A percentile compares a stretch with the other conserved stretches of the same genome.
Conservation (phyloP, 1,140 invertebrate species). For the Psilanteris sp. region DNA sequence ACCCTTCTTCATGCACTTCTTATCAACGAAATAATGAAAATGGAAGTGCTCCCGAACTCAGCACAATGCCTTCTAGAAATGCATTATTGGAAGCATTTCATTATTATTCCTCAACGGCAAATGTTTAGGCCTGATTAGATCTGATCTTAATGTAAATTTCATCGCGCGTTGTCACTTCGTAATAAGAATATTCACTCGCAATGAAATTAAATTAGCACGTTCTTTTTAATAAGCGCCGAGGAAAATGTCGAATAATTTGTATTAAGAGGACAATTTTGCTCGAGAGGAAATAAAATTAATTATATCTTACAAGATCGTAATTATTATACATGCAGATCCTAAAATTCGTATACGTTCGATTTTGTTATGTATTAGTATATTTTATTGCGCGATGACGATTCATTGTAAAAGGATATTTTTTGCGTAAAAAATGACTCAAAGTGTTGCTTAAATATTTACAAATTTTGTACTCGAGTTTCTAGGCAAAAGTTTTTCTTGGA, state of each 20-base stretch:
- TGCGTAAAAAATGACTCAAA: too few relatives aligned
- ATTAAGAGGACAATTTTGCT: too few relatives aligned
- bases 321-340: too few relatives aligned
- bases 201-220: background rate
- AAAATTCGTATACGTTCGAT: too few relatives aligned
- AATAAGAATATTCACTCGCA: background rate
- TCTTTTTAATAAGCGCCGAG: too few relatives aligned
- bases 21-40: constrained; percentile 50
- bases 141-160: constrained; percentile 1
- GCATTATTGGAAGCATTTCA: constrained; percentile 29
- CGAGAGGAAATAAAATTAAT: too few relatives aligned
- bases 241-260: background rate
- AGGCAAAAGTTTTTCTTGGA: constrained; percentile 21
- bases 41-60: constrained; percentile 24
- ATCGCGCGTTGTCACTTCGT: background rate
- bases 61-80: constrained; percentile 21
- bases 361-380: too few relatives aligned
- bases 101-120: constrained; percentile 19
- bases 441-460: constrained; percentile 72
- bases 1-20: constrained; percentile 33
- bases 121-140: constrained; percentile 13
- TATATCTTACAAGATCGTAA: too few relatives aligned
- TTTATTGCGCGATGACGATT: too few relatives aligned
- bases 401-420: too few relatives aligned
- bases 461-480: constrained; percentile 17